Conservation (phyloP, 2,113 vertebrate genomes). For the Heloderma charlesbogerti region DNA sequence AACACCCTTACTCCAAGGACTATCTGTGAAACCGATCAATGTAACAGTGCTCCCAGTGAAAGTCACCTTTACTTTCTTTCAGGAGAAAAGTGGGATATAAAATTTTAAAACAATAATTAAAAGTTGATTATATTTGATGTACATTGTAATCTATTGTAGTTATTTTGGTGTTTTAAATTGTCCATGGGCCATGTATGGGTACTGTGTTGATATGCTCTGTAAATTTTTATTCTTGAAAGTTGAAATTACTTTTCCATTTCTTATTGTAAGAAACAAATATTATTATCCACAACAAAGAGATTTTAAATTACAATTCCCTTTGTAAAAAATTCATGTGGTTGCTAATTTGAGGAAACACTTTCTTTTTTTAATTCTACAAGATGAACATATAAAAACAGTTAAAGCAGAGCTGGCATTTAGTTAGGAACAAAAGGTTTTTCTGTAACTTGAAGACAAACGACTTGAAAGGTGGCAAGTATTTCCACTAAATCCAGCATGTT, state of each 20-base stretch:
- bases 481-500: constrained; percentile 5
- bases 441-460: not conserved
- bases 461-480: not conserved
- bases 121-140: not conserved
- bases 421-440: not conserved
- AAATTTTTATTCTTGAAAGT: not conserved
- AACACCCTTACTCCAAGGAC: no score
- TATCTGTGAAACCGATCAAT: no score
- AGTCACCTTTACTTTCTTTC: not conserved
- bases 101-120: not conserved
- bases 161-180: constrained; percentile 13
- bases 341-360: not conserved
- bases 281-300: constrained; percentile 16
- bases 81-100: not conserved
- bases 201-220: not conserved
- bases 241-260: constrained; percentile 23
- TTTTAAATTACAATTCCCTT: constrained; percentile 38
- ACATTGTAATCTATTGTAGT: not conserved
- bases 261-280: constrained; percentile 23
- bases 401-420: not conserved
- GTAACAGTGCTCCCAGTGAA: no score
- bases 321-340: not conserved
- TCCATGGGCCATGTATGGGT: not conserved
- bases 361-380: not conserved
- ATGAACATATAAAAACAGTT: constrained; percentile 9